These are phyloP conservation scores for Pristis pectinata DNA, from an alignment of 2,797 vertebrate genomes.

Conservation along the genomic window DNA sequence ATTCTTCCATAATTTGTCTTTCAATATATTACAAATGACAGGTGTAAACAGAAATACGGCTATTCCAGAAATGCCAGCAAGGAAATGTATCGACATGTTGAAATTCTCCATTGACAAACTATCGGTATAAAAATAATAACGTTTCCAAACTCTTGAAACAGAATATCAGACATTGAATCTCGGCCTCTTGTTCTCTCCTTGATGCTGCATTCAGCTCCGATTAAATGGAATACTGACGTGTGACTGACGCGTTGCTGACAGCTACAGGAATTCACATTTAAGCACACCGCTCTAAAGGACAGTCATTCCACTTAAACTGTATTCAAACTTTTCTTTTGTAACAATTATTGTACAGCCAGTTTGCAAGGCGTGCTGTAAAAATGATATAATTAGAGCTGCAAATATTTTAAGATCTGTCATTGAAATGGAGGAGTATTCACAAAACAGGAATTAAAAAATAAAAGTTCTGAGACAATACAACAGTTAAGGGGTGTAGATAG, in stretches of 20 bases:
- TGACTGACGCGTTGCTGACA: background rate
- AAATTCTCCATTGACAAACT: constrained; percentile 15
- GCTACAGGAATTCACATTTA: background rate
- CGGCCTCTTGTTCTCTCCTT: background rate
- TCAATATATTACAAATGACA: constrained; percentile 23
- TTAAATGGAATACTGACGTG: constrained; percentile 14
- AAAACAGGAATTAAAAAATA: background rate
- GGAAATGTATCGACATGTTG: background rate
- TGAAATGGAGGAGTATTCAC: background rate
- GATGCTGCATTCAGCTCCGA: background rate
- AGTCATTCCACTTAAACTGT: background rate
- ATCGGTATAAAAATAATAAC: background rate
- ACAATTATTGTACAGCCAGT: background rate
- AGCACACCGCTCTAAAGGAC: background rate
- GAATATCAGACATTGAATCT: background rate
- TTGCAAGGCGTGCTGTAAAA: background rate
- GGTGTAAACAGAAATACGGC: constrained; percentile 11
- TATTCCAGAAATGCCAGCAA: background rate
- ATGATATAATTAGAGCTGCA: background rate
- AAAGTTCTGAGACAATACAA: background rate
- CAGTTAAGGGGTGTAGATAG: background rate
- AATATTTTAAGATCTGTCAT: constrained; percentile 12
- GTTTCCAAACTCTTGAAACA: background rate
- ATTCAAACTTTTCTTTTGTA: background rate
- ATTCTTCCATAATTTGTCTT: background rate